Percentiles rank a stretch among this genome's conserved stretches.
These are phyloP conservation scores for Acropternis orthonyx DNA, from an alignment of 2,797 vertebrate species.

Conservation along the genomic window DNA sequence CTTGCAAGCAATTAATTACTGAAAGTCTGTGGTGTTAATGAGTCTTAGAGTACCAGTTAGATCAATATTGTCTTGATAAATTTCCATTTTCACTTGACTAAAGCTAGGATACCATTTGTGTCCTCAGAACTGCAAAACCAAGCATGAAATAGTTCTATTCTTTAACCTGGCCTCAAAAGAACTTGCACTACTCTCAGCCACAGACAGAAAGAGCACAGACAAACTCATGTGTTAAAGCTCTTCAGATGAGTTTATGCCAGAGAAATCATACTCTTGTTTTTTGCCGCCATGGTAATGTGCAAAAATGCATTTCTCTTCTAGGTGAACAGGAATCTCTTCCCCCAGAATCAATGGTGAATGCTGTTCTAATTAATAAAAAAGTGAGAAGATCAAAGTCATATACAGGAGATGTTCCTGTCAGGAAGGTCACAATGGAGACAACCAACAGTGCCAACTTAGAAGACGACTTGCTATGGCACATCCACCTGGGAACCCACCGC, in stretches of 20 bases:
- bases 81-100: background rate
- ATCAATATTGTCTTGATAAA: slow-evolving; percentile 28
- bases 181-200: background rate
- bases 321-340: slow-evolving; percentile 42
- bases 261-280: background rate
- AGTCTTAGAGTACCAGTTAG: background rate
- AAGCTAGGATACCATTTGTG: background rate
- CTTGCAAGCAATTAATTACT: slow-evolving; percentile 32
- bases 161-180: background rate
- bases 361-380: slow-evolving; percentile 74
- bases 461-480: slow-evolving; percentile 72
- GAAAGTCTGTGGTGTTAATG: slow-evolving; percentile 42
- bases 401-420: slow-evolving; percentile 39
- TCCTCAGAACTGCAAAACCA: background rate
- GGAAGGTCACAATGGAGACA: slow-evolving; percentile 55
- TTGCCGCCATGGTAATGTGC: background rate
- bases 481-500: slow-evolving; percentile 79
- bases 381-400: slow-evolving; percentile 48
- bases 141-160: background rate
- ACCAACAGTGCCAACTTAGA: background rate
- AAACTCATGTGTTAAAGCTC: background rate
- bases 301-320: slow-evolving; percentile 23
- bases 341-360: slow-evolving; percentile 62
- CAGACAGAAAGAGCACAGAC: background rate
- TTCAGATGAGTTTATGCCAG: background rate